Base-by-base conservation (phyloP, 2,113 vertebrate genomes). In the Lepidothrix coronata region DNA sequence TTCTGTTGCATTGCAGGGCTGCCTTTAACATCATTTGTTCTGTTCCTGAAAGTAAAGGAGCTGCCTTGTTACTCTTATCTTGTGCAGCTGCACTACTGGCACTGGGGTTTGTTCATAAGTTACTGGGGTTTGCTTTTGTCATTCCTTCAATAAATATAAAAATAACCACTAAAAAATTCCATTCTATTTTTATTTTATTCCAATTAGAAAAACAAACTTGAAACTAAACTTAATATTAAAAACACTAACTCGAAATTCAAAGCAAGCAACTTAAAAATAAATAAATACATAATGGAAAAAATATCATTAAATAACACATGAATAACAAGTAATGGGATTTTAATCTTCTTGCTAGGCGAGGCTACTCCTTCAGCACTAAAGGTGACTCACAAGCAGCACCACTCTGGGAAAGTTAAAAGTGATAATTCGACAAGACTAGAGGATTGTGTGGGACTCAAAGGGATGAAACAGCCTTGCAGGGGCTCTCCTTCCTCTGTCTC, bases 281-380 rank as follows among this genome's bases (percentile, higher is more conserved):
- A 97, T 96, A 97, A 86, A 92, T 59, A 88, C 88, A 62, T 94
- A 96, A 96, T 96, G 95, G 78, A 72, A 96, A 97, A 97, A 95
- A 91, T 41, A 96, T 87, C 88, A 96, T 96, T 96, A 96, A 96
- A 97, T 97, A 94, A 96, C 95, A 95, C 81, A 94, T 89, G 95
- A 96, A 95, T 96, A 95, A 63, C 79, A 95, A 97, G 78, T 95
- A 94, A 97, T 92, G 66, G 90, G 88, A 92, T 93, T 96, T 97
- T 94, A 97, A 97, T 97, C 91, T 97, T 94, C 94, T 66, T 83
- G 57, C 85, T 30, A 93, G 93, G 33, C 75, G 59, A 93, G 88
- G 71, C 93, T 90, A 72, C 75, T 88, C 78, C 77, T 72, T 68
- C 72, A 51, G 79, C 57, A 80, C 63, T 92, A 91, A 96, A 96